phyloP scores from a whole-genome alignment of 2,888 invertebrate species.

The Nymphalis urticae region DNA sequence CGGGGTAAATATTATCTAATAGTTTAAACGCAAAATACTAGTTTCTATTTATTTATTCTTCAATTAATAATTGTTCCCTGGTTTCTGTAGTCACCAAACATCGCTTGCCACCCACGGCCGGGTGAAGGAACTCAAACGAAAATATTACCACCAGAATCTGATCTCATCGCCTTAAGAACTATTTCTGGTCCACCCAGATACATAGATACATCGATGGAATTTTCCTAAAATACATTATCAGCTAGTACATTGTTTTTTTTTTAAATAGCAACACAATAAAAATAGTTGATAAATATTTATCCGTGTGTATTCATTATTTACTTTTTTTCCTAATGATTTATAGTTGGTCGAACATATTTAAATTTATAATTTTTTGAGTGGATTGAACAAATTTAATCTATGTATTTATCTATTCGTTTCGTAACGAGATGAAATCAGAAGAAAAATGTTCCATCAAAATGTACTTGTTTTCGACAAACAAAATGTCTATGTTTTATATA shows the following conservation, averaged over 20 bases:
- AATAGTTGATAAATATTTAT: no score
- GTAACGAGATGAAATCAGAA: no score
- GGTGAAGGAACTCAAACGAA: conserved; percentile 46
- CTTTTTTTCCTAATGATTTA: no score
- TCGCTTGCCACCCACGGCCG: conserved; percentile 41
- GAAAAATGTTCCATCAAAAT: no score
- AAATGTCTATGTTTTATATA: no score
- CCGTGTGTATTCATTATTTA: no score
- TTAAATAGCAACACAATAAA: not conserved
- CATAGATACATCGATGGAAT: conserved; percentile 22
- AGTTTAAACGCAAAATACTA: not conserved
- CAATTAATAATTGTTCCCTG: conserved; percentile 4
- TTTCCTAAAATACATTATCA: conserved; percentile 1
- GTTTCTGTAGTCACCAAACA: conserved; percentile 12
- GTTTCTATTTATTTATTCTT: not conserved
- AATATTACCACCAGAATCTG: conserved; percentile 39
- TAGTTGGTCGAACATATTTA: no score
- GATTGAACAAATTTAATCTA: no score
- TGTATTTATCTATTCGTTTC: no score
- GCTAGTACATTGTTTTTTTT: not conserved
- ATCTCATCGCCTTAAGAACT: conserved; percentile 39
- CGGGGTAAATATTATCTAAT: not conserved
- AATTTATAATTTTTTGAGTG: no score
- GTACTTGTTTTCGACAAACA: no score
- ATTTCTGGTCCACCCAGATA: conserved; percentile 35